Conservation (phyloP, 1,140 invertebrate genomes). For the Micrasema minimum region DNA sequence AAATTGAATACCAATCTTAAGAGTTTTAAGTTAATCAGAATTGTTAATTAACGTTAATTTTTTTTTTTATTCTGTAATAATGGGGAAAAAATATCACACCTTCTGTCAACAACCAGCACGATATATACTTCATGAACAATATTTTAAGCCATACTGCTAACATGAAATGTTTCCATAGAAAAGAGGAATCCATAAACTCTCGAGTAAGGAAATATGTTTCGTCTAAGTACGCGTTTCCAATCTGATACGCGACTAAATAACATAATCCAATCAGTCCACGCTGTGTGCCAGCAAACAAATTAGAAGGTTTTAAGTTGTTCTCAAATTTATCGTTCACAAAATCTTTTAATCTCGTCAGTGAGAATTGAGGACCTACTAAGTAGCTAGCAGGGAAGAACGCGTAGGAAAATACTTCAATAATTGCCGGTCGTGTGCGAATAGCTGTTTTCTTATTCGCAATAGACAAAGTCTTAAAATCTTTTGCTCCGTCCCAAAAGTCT, state of each 20-base stretch:
- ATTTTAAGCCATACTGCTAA: slow-evolving; percentile 87
- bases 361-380: slow-evolving; percentile 92
- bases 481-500: slow-evolving; percentile 86
- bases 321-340: slow-evolving; percentile 78
- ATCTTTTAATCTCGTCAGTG: slow-evolving; percentile 82
- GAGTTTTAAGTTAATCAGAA: too few species aligned
- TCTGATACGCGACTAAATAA: slow-evolving; percentile 80
- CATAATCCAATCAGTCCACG: slow-evolving; percentile 74
- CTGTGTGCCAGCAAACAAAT: slow-evolving; percentile 67
- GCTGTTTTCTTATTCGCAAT: slow-evolving; percentile 77
- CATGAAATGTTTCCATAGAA: slow-evolving; percentile 74
- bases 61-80: too few species aligned
- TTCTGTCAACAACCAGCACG: slow-evolving; percentile 90
- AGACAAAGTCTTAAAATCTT: slow-evolving; percentile 72
- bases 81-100: slow-evolving; percentile 64
- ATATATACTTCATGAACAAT: slow-evolving; percentile 91
- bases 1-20: too few species aligned
- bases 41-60: too few species aligned
- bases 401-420: slow-evolving; percentile 85
- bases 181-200: slow-evolving; percentile 70
- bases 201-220: slow-evolving; percentile 77
- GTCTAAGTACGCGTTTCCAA: slow-evolving; percentile 72
- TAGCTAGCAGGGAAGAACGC: slow-evolving; percentile 89
- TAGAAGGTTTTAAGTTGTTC: slow-evolving; percentile 61
- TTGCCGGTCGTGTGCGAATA: slow-evolving; percentile 72